phyloP scores from a whole-genome alignment of 1,140 invertebrate genomes.

The Theocolax elegans region DNA sequence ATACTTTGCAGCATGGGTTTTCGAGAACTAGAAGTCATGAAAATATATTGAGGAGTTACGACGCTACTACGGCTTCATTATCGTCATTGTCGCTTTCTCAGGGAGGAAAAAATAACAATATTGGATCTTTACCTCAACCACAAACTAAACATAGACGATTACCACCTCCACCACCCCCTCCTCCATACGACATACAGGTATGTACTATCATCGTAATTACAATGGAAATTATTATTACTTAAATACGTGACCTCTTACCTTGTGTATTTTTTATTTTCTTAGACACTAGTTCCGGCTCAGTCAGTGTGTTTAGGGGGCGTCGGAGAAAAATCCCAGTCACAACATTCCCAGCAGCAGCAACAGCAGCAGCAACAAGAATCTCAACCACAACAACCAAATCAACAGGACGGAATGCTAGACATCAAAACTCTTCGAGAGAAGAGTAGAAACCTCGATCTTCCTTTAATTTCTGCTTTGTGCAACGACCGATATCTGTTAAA shows the following conservation, averaged over 20 bases:
- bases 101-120: not conserved
- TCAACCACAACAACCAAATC: constrained; percentile 45
- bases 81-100: not conserved
- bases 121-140: constrained; percentile 49
- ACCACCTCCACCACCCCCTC: constrained; percentile 79
- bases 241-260: not conserved
- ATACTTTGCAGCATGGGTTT: constrained; percentile 66
- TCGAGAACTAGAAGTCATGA: constrained; percentile 80
- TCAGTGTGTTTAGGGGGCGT: not conserved
- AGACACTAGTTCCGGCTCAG: constrained; percentile 7
- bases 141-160: constrained; percentile 73
- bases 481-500: constrained; percentile 87
- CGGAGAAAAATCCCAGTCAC: not conserved
- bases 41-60: constrained; percentile 78
- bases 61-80: constrained; percentile 47
- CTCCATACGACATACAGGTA: constrained; percentile 73
- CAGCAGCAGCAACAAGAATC: constrained; percentile 22
- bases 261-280: not conserved
- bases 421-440: constrained; percentile 85
- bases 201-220: not conserved
- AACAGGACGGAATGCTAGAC: constrained; percentile 72
- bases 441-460: constrained; percentile 87
- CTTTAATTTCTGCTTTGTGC: constrained; percentile 88
- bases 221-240: not conserved
- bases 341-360: constrained; percentile 44